Conservation (phyloP, 2,888 invertebrate species). For the Drosophila formosana region DNA sequence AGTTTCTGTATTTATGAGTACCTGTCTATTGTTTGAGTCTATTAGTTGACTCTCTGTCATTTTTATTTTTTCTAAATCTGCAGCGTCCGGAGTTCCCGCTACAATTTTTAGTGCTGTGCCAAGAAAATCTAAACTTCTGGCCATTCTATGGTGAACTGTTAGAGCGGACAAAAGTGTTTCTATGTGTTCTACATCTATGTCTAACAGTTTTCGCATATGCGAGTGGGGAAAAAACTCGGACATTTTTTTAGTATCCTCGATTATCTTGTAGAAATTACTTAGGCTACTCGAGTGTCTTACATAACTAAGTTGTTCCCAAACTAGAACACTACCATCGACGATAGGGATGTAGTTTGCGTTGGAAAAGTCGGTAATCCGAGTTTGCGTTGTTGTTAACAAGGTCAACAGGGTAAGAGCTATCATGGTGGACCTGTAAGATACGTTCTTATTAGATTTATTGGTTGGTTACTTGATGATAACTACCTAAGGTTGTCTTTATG, state of each 20-base stretch:
- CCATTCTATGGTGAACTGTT: conserved; percentile 5
- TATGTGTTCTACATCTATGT: neutral
- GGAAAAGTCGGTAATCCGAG: neutral
- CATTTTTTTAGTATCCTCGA: neutral
- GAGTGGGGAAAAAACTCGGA: conserved; percentile 1
- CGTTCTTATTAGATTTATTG: neutral
- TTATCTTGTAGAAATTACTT: neutral
- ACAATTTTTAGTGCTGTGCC: conserved; percentile 10
- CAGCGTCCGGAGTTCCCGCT: conserved; percentile 16
- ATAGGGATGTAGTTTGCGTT: neutral
- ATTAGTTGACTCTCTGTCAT: neutral
- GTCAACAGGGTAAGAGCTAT: neutral
- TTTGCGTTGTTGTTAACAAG: neutral
- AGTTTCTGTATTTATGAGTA: conserved; percentile 2
- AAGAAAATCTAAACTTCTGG: conserved; percentile 11
- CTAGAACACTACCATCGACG: neutral
- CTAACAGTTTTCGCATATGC: conserved; percentile 8
- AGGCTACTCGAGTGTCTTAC: neutral
- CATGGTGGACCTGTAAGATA: neutral
- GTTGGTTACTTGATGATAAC: neutral
- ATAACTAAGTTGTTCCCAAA: neutral
- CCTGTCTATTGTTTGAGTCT: conserved; percentile 8
- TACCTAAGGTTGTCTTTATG: neutral
- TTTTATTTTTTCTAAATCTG: neutral
- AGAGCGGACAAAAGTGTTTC: neutral